Evolutionary conservation across 2,797 vertebrate species (phyloP), one percentile per base, ranked within the genome.

Genomic region (Gambusia yucatana): DNA sequence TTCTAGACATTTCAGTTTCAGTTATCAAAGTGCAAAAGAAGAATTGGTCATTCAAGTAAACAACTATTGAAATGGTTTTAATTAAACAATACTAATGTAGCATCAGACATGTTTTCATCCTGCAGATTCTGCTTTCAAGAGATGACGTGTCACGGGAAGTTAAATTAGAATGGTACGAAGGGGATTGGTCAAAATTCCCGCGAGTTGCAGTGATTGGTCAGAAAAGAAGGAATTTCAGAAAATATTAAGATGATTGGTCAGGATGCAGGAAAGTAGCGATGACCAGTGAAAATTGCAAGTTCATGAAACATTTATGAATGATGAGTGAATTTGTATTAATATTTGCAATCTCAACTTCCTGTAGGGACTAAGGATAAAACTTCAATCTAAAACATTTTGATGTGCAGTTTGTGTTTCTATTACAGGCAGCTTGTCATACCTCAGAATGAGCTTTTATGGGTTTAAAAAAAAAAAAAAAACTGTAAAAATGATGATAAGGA

Each of bases 371-470:
- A 57, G 55, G 25, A 30, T n/a, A 36, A 20, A 30, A 17, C 14
- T 16, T 16, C 14, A 33, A 33, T 33, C 14, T 61, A 61, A 59
- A 70, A 70, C 76, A 10, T 25, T 47, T 48, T 43, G 50, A 69
- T 77, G 79, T 72, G 52, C 47, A 77, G 74, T 50, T 74, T 78
- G 75, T 1, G 2, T 74, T 73, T 70, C 84, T 82, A 88, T 76
- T 87, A 52, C 72, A 77, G 80, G 6, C 33, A 6, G 6, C 30
- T 8, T 33, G 59, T 61, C 59, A 61, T 6, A 33, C 14, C 11
- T 61, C 59, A 61, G 25, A 55, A n/a, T n/a, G 25, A 55, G 25
- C 25, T 55, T 65, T 41, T 4, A 39, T 17, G 22, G 63, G 2
- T 65, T 65, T 28, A 0, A 25, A n/a, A 33, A 33, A 33, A 33